These are phyloP conservation scores for Rhogogaster chlorosoma DNA, from an alignment of 2,888 invertebrate species.

Conservation along the genomic window DNA sequence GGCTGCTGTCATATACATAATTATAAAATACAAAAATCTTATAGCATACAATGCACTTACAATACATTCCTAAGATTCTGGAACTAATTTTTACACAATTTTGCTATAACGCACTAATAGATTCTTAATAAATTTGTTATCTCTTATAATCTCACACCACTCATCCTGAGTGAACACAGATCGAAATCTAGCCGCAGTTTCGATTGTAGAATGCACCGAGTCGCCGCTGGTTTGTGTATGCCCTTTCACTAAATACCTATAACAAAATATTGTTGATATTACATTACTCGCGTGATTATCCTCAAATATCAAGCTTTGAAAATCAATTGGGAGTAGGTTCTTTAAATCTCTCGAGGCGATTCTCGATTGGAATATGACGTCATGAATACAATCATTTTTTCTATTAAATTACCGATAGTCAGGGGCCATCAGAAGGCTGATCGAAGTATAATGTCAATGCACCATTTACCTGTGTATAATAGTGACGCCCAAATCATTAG, in stretches of 20 bases:
- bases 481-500: background rate
- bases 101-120: too few relatives aligned
- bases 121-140: too few relatives aligned
- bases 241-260: slow-evolving; percentile 16
- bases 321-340: background rate
- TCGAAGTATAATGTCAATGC: too few relatives aligned
- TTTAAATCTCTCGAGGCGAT: background rate
- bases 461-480: background rate
- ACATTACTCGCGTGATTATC: background rate
- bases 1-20: too few relatives aligned
- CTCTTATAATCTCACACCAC: slow-evolving; percentile 51
- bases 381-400: too few relatives aligned
- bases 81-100: too few relatives aligned
- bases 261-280: background rate
- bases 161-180: slow-evolving; percentile 50
- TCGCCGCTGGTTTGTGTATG: slow-evolving; percentile 52
- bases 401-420: too few relatives aligned
- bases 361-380: too few relatives aligned
- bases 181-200: slow-evolving; percentile 30
- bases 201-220: slow-evolving; percentile 53
- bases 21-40: too few relatives aligned
- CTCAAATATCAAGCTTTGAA: background rate
- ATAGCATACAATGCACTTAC: too few relatives aligned
- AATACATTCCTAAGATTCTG: too few relatives aligned
- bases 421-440: too few relatives aligned